Evolutionary conservation across 2,797 vertebrate genomes (phyloP), one percentile per base, ranked within the genome.

Genomic region (Parotocinclus haroldoi): DNA sequence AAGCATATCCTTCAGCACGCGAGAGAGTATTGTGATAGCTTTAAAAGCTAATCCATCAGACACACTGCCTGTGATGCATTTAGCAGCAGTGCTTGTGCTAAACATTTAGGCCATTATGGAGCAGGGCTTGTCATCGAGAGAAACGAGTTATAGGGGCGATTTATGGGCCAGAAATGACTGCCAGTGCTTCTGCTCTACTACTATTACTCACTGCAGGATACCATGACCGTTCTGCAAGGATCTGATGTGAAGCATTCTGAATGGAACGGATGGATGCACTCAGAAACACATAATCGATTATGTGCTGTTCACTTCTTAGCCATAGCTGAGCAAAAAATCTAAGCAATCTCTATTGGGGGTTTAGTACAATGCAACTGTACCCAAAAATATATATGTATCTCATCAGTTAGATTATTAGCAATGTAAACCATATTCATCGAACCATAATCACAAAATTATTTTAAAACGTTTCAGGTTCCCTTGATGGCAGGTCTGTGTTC

Each of bases 21-120:
- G 14, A 10, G 19, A 16, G 51, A 38, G 40, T 66, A 49, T 82
- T 81, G 74, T 80, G 87, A 85, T 86, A 85, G 88, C 84, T 89
- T 88, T 84, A 86, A 87, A 87, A 84, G 86, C 87, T 84, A 81
- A 89, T 89, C 85, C 82, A 89, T 91, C 88, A 89, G 79, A n/a
- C 75, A 52, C 19, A 68, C 70, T 65, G 72, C 81, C 83, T 83
- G 82, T 75, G 77, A 86, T 88, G 86, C 82, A 82, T 85, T 86
- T 84, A 83, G 78, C 68, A 73, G 73, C 56, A 19, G 27, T 46
- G 63, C 53, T 69, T 71, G 72, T 62, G 76, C 68, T 68, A 70
- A 73, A 70, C 51, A 56, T 46, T 73, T 51, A 38, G 55, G 37
- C 69, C 81, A 85, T 88, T 85, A 86, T 79, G 76, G 77, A 86